A percentile compares a stretch with the other conserved stretches of the same genome.
Evolutionary conservation across 2,113 vertebrate species (phyloP).

Genomic region (Lampris incognitus): DNA sequence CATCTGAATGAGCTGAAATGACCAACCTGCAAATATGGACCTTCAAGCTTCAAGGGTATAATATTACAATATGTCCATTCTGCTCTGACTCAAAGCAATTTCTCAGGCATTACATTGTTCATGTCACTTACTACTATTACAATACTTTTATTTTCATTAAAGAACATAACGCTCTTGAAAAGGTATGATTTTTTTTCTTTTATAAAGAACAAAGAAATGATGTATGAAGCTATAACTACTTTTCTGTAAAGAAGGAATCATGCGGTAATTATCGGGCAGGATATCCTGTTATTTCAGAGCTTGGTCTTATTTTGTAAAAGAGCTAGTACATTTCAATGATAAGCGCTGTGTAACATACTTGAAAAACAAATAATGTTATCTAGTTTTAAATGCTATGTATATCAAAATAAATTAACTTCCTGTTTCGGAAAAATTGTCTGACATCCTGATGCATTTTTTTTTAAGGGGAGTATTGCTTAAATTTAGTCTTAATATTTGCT

Average conservation of each 20-base stretch:
- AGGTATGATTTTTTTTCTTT: slow-evolving; percentile 81
- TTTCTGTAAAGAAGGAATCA: slow-evolving; percentile 80
- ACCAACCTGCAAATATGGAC: slow-evolving; percentile 19
- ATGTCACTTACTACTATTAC: slow-evolving; percentile 67
- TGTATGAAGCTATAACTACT: slow-evolving; percentile 80
- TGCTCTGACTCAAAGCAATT: slow-evolving; percentile 72
- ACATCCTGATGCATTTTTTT: not conserved
- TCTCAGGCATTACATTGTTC: slow-evolving; percentile 92
- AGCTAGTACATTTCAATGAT: slow-evolving; percentile 86
- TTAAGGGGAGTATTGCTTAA: not conserved
- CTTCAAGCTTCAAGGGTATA: slow-evolving; percentile 21
- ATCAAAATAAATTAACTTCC: slow-evolving; percentile 83
- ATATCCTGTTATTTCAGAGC: slow-evolving; percentile 89
- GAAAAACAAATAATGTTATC: slow-evolving; percentile 84
- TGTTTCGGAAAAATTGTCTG: slow-evolving; percentile 56
- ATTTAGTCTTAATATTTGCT: no score
- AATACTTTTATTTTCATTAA: slow-evolving; percentile 83
- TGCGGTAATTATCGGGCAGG: slow-evolving; percentile 83
- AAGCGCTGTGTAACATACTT: slow-evolving; percentile 86
- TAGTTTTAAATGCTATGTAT: slow-evolving; percentile 88
- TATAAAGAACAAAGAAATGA: slow-evolving; percentile 85
- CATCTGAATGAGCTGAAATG: slow-evolving; percentile 30
- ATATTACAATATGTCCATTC: slow-evolving; percentile 46
- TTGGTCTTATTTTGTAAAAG: slow-evolving; percentile 95
- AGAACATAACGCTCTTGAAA: slow-evolving; percentile 67